Evolutionary conservation across 2,888 invertebrate species (phyloP).

Genomic region (Tiphia femorata): DNA sequence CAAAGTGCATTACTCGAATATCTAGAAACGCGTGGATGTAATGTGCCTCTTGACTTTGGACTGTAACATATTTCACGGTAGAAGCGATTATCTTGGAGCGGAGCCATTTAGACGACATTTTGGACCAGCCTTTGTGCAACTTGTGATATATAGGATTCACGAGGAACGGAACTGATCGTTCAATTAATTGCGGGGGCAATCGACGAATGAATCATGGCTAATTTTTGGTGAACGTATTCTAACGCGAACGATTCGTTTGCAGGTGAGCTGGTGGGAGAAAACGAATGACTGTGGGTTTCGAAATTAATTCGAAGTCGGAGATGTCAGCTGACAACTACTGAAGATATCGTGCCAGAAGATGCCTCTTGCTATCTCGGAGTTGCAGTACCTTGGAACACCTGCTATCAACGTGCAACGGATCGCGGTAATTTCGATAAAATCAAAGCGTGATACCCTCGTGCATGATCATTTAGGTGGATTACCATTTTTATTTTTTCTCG

Average conservation of each 20-base stretch:
- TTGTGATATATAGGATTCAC: no score
- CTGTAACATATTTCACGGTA: neutral
- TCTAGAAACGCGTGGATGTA: no score
- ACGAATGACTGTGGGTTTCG: neutral
- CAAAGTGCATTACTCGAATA: no score
- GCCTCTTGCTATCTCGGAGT: neutral
- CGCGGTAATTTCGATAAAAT: conserved; percentile 28
- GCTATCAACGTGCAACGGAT: neutral
- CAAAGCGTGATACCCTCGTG: conserved; percentile 17
- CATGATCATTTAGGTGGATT: neutral
- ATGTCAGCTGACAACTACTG: neutral
- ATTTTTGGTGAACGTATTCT: no score
- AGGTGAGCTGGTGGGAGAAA: neutral
- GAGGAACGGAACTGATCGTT: neutral
- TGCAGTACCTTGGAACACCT: no score
- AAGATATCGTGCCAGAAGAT: no score
- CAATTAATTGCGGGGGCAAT: no score
- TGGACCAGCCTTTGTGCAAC: no score
- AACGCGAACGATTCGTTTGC: no score
- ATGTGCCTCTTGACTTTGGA: no score
- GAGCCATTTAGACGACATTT: neutral
- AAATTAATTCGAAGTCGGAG: neutral
- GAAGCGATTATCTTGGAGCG: neutral
- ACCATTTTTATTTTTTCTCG: no score
- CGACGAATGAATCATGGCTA: no score